Base-by-base conservation (phyloP, 2,113 vertebrate species). In the Charadrius vociferus region DNA sequence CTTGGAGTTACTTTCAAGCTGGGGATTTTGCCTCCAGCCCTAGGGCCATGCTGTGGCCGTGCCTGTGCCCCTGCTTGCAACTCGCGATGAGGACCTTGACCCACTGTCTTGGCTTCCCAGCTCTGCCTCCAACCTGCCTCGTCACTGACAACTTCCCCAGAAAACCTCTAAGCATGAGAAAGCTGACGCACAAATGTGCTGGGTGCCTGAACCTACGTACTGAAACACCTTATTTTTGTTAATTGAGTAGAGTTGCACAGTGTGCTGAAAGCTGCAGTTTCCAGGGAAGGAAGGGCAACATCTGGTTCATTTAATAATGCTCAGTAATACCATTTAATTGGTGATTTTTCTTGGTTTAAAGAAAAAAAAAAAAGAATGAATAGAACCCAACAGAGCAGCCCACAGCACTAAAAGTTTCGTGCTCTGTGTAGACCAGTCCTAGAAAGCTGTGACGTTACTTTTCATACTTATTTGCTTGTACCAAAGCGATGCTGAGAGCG, bases 371-470 rank as follows among this genome's bases (percentile, higher is more conserved):
- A 50, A 23, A 47, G 45, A 66, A 41, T 0, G 2, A 52, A 61
- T 67, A 55, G 22, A 68, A 73, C 7, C 32, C 13, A 55, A n/a
- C 22, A 49, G 22, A 36, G 39, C 50, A 39, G 21, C 34, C 63
- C 53, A 63, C 34, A 36, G 39, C 21, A 32, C 12, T n/a, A 4
- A 5, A 62, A 58, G 5, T 3, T 78, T 47, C 0, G 0, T 59
- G 22, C 9, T 37, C 47, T 52, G 12, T 18, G 24, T 32, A 39
- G 43, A 52, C 18, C 14, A 65, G 47, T 61, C 47, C 49, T 65
- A 68, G 58, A 92, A 79, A 75, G 23, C 15, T 65, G 37, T 89
- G 61, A 63, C 30, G 49, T 43, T 68, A 30, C 6, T 59, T 81
- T 70, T 37, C 8, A 14, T 45, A 8, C 3, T 41, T 37, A 39